Percentiles rank a stretch among this genome's conserved stretches.
Evolutionary conservation across 2,113 vertebrate species (phyloP).

Genomic region (Meriones unguiculatus): DNA sequence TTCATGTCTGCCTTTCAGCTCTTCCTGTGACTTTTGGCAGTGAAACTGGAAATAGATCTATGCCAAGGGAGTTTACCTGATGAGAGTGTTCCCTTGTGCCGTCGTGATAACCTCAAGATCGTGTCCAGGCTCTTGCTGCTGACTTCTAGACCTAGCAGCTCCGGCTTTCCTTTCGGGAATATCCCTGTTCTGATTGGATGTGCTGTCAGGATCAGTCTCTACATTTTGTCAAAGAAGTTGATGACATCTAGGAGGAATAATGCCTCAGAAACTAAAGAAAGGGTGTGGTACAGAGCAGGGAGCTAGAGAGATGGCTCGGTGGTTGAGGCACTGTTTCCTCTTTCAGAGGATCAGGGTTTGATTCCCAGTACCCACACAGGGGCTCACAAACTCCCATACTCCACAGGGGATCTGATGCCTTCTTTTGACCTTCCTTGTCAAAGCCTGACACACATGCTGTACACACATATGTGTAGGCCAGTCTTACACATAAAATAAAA

Average conservation of each 20-base stretch:
- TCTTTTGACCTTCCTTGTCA: background rate
- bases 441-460: background rate
- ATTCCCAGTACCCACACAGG: background rate
- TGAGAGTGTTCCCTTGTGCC: background rate
- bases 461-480: background rate
- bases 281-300: background rate
- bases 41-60: background rate
- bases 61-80: background rate
- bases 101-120: background rate
- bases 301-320: background rate
- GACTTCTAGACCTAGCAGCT: constrained; percentile 1
- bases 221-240: constrained; percentile 32
- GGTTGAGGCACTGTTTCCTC: background rate
- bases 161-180: background rate
- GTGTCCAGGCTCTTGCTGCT: background rate
- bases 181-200: constrained; percentile 10
- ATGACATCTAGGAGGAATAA: background rate
- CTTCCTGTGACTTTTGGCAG: background rate
- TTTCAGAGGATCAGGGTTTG: background rate
- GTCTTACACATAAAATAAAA: background rate
- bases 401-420: background rate
- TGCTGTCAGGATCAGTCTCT: background rate
- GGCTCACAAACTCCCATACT: background rate
- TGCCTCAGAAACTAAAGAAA: background rate
- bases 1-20: background rate